A percentile compares a stretch with the other conserved stretches of the same genome.
Conservation (phyloP, 2,113 vertebrate genomes). For the Platanista minor region DNA sequence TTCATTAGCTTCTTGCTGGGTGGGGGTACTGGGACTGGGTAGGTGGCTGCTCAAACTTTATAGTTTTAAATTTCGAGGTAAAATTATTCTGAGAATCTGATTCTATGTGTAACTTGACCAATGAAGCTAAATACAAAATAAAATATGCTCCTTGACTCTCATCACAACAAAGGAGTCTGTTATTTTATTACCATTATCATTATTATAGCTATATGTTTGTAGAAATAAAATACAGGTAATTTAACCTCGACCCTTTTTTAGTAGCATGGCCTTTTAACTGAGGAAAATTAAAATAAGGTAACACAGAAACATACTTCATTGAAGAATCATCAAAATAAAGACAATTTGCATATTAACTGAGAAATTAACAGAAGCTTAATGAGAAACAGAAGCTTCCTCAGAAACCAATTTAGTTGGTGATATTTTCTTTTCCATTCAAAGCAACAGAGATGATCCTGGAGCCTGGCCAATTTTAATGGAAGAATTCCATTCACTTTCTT, state of each 20-base stretch:
- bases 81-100: background rate
- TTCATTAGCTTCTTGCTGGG: background rate
- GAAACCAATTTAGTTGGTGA: background rate
- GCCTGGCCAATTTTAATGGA: background rate
- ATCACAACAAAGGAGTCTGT: background rate
- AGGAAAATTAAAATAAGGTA: background rate
- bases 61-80: background rate
- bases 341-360: background rate
- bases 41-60: background rate
- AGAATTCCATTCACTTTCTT: slow-evolving; percentile 36
- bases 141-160: background rate
- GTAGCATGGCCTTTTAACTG: background rate
- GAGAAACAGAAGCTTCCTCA: background rate
- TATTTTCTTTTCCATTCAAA: slow-evolving; percentile 16
- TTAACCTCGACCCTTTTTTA: background rate
- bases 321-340: slow-evolving; percentile 34
- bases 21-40: background rate
- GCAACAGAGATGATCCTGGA: slow-evolving; percentile 30
- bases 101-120: background rate
- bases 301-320: slow-evolving; percentile 24
- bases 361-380: background rate
- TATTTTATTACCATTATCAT: background rate
- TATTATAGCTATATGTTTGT: background rate
- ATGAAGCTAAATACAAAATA: background rate
- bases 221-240: slow-evolving; percentile 19